Evolutionary conservation across 2,888 invertebrate genomes (phyloP).

Genomic region (Strigamia crassipes): DNA sequence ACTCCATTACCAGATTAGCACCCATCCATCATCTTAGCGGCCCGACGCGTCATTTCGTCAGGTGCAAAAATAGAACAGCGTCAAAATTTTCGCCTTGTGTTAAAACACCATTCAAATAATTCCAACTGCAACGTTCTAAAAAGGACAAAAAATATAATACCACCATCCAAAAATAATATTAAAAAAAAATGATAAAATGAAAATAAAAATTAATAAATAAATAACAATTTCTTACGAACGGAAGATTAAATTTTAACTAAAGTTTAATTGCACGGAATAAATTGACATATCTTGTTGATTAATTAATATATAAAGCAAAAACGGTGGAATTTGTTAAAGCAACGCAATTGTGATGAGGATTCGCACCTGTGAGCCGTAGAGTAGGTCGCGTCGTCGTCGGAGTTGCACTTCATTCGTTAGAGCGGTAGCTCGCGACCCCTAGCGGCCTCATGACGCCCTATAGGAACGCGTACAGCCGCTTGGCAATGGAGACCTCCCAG

Average conservation of each 20-base stretch:
- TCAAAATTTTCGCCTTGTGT: conserved; percentile 1
- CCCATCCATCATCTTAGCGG: conserved; percentile 36
- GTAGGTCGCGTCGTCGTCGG: conserved; percentile 42
- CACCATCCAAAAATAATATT: neutral
- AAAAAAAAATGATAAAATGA: neutral
- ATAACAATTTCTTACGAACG: neutral
- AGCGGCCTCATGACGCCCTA: conserved; percentile 32
- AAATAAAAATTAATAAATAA: neutral
- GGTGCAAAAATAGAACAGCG: conserved; percentile 36
- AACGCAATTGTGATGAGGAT: conserved; percentile 37
- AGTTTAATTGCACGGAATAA: neutral
- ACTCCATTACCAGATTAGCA: conserved; percentile 42
- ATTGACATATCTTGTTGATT: neutral
- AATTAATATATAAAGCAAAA: neutral
- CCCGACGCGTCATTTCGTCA: conserved; percentile 40
- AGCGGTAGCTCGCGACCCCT: conserved; percentile 46
- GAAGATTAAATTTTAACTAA: neutral
- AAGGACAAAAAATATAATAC: neutral
- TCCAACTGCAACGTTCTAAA: neutral
- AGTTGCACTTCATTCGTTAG: conserved; percentile 47
- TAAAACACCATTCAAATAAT: neutral
- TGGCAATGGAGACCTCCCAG: conserved; percentile 40
- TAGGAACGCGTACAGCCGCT: conserved; percentile 40
- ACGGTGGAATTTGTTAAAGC: neutral
- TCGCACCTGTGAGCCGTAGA: conserved; percentile 42